Conservation (phyloP, 1,140 invertebrate species). For the Psilanteris sp. region DNA sequence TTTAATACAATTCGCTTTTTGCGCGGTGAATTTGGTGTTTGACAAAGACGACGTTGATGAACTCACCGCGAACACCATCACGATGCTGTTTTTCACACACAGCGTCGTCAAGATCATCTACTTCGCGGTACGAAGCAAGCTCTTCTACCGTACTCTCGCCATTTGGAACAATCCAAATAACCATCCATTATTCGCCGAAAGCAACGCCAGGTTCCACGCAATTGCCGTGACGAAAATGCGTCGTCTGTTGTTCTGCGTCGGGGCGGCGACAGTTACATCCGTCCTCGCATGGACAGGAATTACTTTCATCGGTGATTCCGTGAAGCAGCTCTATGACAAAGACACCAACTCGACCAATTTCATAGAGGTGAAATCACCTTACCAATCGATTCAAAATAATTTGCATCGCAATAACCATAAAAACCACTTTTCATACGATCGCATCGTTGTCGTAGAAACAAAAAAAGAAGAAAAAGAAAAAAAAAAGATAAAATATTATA, state of each 20-base stretch:
- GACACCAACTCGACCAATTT: slow-evolving; percentile 86
- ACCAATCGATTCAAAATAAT: too few species aligned
- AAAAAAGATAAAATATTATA: too few species aligned
- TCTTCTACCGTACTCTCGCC: slow-evolving; percentile 87
- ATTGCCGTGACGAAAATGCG: slow-evolving; percentile 88
- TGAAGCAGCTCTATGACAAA: slow-evolving; percentile 84
- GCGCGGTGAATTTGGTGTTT: slow-evolving; percentile 84
- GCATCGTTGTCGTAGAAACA: too few species aligned
- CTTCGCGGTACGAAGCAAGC: slow-evolving; percentile 86
- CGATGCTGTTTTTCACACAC: slow-evolving; percentile 89
- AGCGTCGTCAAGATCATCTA: slow-evolving; percentile 87
- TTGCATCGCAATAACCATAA: too few species aligned
- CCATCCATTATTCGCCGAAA: slow-evolving; percentile 91
- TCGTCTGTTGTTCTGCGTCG: slow-evolving; percentile 85
- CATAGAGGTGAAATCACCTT: slow-evolving; percentile 78
- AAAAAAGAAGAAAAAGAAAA: too few species aligned
- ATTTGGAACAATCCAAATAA: slow-evolving; percentile 90
- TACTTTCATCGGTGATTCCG: slow-evolving; percentile 88
- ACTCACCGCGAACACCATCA: slow-evolving; percentile 89
- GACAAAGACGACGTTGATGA: slow-evolving; percentile 89
- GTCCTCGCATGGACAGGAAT: slow-evolving; percentile 85
- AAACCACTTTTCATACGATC: too few species aligned
- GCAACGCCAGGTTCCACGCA: slow-evolving; percentile 87
- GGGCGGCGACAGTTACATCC: slow-evolving; percentile 82
- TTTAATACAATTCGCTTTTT: slow-evolving; percentile 83